These are phyloP conservation scores for Intellagama lesueurii DNA, from an alignment of 2,797 vertebrate genomes.

Conservation along the genomic window DNA sequence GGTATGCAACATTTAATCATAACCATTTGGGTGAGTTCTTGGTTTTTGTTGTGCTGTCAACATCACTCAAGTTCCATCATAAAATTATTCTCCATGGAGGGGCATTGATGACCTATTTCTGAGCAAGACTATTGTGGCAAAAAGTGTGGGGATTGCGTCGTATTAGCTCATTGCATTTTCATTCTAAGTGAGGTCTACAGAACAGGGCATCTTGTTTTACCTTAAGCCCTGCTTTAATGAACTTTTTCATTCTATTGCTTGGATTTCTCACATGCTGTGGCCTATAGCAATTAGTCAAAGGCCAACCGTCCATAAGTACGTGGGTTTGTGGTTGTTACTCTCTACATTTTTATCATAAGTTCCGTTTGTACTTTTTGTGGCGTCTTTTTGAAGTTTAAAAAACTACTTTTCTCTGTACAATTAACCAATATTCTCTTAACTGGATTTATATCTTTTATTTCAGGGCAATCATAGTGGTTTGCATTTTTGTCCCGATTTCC, in stretches of 20 bases:
- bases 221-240: not conserved
- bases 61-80: not conserved
- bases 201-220: not conserved
- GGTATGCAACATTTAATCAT: not conserved
- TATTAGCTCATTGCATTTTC: conserved; percentile 13
- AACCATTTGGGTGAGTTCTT: not conserved
- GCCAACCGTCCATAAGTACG: conserved; percentile 34
- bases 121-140: not conserved
- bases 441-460: conserved; percentile 54
- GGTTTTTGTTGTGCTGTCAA: not conserved
- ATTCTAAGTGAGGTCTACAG: not conserved
- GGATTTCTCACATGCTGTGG: conserved; percentile 25
- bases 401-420: conserved; percentile 32
- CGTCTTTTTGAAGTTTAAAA: conserved; percentile 4
- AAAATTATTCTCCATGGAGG: not conserved
- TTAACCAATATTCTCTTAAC: conserved; percentile 61
- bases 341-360: conserved; percentile 15
- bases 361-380: not conserved
- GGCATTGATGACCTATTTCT: conserved; percentile 13
- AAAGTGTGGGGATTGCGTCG: not conserved
- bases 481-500: conserved; percentile 51
- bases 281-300: conserved; percentile 48
- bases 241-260: not conserved
- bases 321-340: conserved; percentile 34
- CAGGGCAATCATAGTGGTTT: conserved; percentile 39